Conservation (phyloP, 1,140 invertebrate genomes). For the Aphelinus certus region DNA sequence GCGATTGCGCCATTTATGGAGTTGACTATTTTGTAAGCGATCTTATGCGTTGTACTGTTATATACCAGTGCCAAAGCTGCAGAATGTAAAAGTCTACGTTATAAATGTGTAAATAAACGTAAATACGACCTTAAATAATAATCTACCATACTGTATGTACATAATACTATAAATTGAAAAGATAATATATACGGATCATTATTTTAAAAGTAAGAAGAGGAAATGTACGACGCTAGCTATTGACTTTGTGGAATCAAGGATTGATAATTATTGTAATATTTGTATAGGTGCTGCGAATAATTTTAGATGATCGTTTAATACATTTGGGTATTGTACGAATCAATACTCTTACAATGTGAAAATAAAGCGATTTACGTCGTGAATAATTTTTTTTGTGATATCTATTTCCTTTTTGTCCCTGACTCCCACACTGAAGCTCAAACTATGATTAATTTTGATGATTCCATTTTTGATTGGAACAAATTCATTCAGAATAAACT, state of each 20-base stretch:
- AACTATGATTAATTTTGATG: not conserved
- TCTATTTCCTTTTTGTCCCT: not conserved
- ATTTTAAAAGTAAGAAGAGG: slow-evolving; percentile 39
- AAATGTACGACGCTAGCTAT: slow-evolving; percentile 39
- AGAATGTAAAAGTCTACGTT: slow-evolving; percentile 48
- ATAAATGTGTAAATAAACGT: slow-evolving; percentile 58
- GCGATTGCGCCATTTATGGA: slow-evolving; percentile 3
- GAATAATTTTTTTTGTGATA: not conserved
- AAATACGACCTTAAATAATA: slow-evolving; percentile 30
- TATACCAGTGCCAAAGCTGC: slow-evolving; percentile 48
- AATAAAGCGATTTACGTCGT: slow-evolving; percentile 44
- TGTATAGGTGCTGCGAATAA: slow-evolving; percentile 59
- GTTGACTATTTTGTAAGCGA: slow-evolving; percentile 37
- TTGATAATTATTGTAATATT: slow-evolving; percentile 58
- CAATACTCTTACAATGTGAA: slow-evolving; percentile 47
- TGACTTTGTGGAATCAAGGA: slow-evolving; percentile 33
- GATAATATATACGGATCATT: slow-evolving; percentile 20
- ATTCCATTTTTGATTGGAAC: not conserved
- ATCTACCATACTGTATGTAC: slow-evolving; percentile 15
- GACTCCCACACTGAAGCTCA: not conserved
- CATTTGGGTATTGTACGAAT: slow-evolving; percentile 51
- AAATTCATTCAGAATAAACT: too few species aligned
- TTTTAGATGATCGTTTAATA: slow-evolving; percentile 56
- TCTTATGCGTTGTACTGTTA: slow-evolving; percentile 38
- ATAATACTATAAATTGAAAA: not conserved